Conservation (phyloP, 2,797 vertebrate genomes). For the Rhinella marina region DNA sequence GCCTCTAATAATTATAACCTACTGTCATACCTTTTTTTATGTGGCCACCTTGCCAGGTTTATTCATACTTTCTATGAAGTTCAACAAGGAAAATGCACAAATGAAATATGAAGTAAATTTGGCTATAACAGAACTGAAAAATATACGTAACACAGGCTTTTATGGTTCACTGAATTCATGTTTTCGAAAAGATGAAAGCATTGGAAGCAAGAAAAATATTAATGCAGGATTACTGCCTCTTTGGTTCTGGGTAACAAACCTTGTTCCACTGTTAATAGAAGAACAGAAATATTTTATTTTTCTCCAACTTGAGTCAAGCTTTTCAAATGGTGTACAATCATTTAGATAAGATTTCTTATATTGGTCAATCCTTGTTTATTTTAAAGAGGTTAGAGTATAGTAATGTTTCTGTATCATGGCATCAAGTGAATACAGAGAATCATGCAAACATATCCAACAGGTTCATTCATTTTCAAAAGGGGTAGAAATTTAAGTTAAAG, state of each 20-base stretch:
- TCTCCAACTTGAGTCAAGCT: background rate
- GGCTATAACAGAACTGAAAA: slow-evolving; percentile 11
- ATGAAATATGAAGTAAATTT: slow-evolving; percentile 26
- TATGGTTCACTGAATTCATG: slow-evolving; percentile 22
- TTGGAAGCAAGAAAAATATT: slow-evolving; percentile 40
- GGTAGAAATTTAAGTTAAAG: too few species aligned
- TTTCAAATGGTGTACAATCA: background rate
- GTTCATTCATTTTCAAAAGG: too few species aligned
- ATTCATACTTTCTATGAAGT: background rate
- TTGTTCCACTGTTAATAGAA: slow-evolving; percentile 22
- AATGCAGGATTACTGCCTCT: slow-evolving; percentile 33
- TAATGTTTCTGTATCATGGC: too few species aligned
- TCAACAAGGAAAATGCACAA: slow-evolving; percentile 5
- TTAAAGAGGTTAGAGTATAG: too few species aligned
- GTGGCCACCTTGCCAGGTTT: slow-evolving; percentile 17
- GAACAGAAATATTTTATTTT: slow-evolving; percentile 6
- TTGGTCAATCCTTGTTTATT: too few species aligned
- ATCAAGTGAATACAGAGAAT: too few species aligned
- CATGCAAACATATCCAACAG: too few species aligned
- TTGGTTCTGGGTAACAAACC: slow-evolving; percentile 22
- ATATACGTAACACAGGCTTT: slow-evolving; percentile 15
- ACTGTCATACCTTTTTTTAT: slow-evolving; percentile 26
- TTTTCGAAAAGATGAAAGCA: slow-evolving; percentile 28
- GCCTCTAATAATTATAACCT: slow-evolving; percentile 43
- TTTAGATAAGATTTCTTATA: too few species aligned